phyloP scores from a whole-genome alignment of 1,140 invertebrate species.

The Bombus consobrinus region DNA sequence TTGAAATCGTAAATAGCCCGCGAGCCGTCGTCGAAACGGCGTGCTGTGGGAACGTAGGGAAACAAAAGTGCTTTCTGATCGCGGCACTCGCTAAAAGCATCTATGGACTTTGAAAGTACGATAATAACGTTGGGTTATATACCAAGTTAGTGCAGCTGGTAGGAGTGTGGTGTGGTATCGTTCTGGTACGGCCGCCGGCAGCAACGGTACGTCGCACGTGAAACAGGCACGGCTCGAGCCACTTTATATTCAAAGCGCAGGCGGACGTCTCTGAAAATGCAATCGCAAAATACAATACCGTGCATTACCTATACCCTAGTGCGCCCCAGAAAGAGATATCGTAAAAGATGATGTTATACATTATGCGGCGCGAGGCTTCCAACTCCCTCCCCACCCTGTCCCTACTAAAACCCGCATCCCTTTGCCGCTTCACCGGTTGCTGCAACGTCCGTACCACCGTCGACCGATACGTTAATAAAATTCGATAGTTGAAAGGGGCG shows the following conservation, averaged over 20 bases:
- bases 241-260: constrained; percentile 81
- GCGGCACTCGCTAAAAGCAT: constrained; percentile 57
- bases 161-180: constrained; percentile 49
- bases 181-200: constrained; percentile 40
- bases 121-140: constrained; percentile 64
- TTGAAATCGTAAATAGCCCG: constrained; percentile 39
- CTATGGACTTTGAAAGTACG: constrained; percentile 61
- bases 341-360: constrained; percentile 81
- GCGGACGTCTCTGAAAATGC: constrained; percentile 81
- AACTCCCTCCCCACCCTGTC: constrained; percentile 54
- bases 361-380: constrained; percentile 75
- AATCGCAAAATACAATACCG: constrained; percentile 81
- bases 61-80: constrained; percentile 62
- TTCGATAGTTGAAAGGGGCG: constrained; percentile 75
- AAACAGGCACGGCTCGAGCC: constrained; percentile 62
- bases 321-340: constrained; percentile 76
- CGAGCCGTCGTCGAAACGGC: constrained; percentile 13
- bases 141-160: constrained; percentile 64
- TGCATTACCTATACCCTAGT: constrained; percentile 73
- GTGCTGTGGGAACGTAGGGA: constrained; percentile 1
- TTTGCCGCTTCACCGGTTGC: background rate
- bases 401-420: constrained; percentile 37
- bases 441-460: constrained; percentile 57
- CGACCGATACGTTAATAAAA: constrained; percentile 78
- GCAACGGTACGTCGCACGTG: constrained; percentile 55